These are phyloP conservation scores for Atta colombica DNA, from an alignment of 1,140 invertebrate genomes.

Conservation along the genomic window DNA sequence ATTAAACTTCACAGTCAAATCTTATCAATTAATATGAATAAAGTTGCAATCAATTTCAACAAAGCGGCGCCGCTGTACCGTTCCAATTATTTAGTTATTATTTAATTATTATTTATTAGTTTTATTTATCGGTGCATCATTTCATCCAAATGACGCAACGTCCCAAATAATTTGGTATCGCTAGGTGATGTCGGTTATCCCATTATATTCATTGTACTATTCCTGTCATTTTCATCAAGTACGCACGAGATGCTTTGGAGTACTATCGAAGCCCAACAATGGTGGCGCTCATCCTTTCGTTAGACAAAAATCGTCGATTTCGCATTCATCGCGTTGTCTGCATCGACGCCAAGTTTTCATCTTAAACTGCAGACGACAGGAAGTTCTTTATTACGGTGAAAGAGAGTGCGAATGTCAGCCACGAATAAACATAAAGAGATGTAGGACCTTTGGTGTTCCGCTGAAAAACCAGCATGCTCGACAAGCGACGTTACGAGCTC, in stretches of 20 bases:
- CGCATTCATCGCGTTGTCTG: slow-evolving; percentile 63
- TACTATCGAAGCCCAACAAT: slow-evolving; percentile 60
- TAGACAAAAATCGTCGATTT: slow-evolving; percentile 64
- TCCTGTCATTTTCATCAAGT: slow-evolving; percentile 41
- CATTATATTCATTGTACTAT: slow-evolving; percentile 55
- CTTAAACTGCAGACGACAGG: slow-evolving; percentile 75
- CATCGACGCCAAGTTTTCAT: slow-evolving; percentile 59
- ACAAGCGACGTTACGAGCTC: slow-evolving; percentile 50
- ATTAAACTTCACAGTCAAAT: slow-evolving; percentile 1
- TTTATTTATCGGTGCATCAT: slow-evolving; percentile 16
- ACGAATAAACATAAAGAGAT: slow-evolving; percentile 63
- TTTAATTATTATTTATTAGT: too few relatives aligned
- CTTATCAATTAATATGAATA: slow-evolving; percentile 17
- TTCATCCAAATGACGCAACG: slow-evolving; percentile 19
- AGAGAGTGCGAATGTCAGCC: slow-evolving; percentile 55
- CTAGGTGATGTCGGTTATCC: not conserved
- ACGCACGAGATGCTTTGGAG: slow-evolving; percentile 24
- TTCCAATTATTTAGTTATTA: not conserved
- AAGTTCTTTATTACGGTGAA: slow-evolving; percentile 68
- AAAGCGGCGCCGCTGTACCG: not conserved
- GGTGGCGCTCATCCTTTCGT: slow-evolving; percentile 64
- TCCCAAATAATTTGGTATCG: slow-evolving; percentile 20
- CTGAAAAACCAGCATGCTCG: slow-evolving; percentile 36
- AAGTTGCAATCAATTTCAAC: not conserved
- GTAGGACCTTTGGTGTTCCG: slow-evolving; percentile 24